A percentile compares a stretch with the other conserved stretches of the same genome.
Evolutionary conservation across 2,797 vertebrate species (phyloP).

Genomic region (Chelon auratus): DNA sequence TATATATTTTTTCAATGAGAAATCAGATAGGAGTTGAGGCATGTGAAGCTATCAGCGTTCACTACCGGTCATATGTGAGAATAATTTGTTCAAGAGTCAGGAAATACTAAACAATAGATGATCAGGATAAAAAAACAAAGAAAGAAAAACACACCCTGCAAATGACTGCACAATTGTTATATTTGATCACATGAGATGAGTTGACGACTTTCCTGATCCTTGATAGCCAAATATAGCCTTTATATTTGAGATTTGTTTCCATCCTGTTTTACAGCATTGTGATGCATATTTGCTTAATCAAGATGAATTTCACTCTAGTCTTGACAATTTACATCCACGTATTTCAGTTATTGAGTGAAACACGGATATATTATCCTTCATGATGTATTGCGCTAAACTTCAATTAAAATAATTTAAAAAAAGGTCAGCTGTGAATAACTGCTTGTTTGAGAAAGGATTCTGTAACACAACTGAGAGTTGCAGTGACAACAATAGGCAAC

Average conservation of each 20-base stretch:
- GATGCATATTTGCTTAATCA: background rate
- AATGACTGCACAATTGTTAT: background rate
- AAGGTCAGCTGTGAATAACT: no score
- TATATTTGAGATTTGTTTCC: background rate
- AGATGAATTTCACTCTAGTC: background rate
- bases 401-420: background rate
- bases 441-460: no score
- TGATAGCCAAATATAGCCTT: background rate
- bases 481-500: background rate
- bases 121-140: background rate
- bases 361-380: background rate
- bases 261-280: background rate
- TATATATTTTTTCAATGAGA: constrained; percentile 2
- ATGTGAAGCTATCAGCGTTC: constrained; percentile 2
- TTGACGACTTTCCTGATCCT: background rate
- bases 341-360: no score
- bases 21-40: constrained; percentile 25
- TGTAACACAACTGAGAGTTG: background rate
- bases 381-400: background rate
- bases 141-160: background rate
- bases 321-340: no score
- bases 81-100: background rate
- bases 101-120: background rate
- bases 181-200: background rate
- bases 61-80: background rate